phyloP scores from a whole-genome alignment of 1,140 invertebrate genomes.

The Anastatus disparis region DNA sequence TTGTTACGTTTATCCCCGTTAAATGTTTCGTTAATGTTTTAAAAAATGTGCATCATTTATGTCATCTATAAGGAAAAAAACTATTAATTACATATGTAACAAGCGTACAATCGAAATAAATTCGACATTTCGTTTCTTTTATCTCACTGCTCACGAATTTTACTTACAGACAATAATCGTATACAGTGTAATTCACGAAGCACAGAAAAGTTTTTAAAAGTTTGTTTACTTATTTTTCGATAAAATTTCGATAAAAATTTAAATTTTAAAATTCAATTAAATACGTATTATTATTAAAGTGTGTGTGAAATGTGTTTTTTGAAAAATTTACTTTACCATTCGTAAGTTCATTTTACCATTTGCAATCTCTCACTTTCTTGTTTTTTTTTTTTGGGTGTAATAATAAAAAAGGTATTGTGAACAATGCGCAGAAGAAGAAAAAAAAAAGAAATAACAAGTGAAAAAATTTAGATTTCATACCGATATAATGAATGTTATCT shows the following conservation, averaged over 20 bases:
- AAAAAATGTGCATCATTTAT: not conserved
- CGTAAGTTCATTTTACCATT: conserved; percentile 40
- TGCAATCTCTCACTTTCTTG: conserved; percentile 29
- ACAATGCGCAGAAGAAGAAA: conserved; percentile 55
- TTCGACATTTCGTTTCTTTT: conserved; percentile 12
- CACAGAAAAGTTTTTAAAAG: not conserved
- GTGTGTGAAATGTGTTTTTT: not conserved
- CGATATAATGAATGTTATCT: conserved; percentile 64
- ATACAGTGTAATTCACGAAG: conserved; percentile 19
- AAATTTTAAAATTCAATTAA: too few species aligned
- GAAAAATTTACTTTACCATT: conserved; percentile 7
- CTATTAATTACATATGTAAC: not conserved
- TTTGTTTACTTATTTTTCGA: not conserved
- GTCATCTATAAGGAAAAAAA: conserved; percentile 22
- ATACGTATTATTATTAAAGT: too few species aligned
- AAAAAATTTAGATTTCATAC: conserved; percentile 64
- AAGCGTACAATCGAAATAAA: not conserved
- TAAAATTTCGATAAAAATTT: too few species aligned
- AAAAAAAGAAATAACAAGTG: conserved; percentile 49
- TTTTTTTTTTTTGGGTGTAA: conserved; percentile 20
- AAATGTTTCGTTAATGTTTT: too few species aligned
- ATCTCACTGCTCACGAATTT: not conserved
- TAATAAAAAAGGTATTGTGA: conserved; percentile 39
- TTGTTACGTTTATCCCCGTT: too few species aligned
- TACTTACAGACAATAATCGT: conserved; percentile 26